Conservation (phyloP, 2,888 invertebrate genomes). For the Leptinotarsa peninsularis region DNA sequence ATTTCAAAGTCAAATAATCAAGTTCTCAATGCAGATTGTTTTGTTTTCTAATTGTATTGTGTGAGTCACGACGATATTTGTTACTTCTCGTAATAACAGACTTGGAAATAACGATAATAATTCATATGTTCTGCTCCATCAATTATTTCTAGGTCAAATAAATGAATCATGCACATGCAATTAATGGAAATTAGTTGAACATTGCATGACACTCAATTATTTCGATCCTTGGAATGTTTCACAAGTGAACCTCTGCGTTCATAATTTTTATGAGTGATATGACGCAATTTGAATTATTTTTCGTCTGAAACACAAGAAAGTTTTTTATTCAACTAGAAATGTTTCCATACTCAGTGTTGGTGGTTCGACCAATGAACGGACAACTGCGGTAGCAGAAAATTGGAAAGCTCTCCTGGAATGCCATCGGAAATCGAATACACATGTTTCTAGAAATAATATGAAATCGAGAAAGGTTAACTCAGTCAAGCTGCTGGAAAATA, state of each 20-base stretch:
- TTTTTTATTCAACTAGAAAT: too few species aligned
- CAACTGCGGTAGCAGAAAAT: too few species aligned
- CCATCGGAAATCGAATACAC: too few species aligned
- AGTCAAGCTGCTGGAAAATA: too few species aligned
- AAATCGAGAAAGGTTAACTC: too few species aligned
- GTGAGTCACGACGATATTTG: neutral
- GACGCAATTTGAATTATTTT: neutral
- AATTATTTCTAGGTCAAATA: slow-evolving; percentile 12
- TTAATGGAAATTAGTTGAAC: slow-evolving; percentile 6
- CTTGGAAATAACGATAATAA: neutral
- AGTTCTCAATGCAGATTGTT: too few species aligned
- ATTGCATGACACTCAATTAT: slow-evolving; percentile 11
- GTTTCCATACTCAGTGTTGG: too few species aligned
- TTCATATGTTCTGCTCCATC: neutral
- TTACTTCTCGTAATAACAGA: neutral
- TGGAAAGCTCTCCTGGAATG: too few species aligned
- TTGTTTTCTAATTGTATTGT: too few species aligned
- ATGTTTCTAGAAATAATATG: too few species aligned
- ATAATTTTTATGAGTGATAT: neutral
- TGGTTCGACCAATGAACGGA: too few species aligned
- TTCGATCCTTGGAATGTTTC: slow-evolving; percentile 1
- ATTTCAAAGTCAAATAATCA: too few species aligned
- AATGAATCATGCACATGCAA: slow-evolving; percentile 18
- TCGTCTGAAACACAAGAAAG: neutral
- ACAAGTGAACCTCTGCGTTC: neutral